Evolutionary conservation across 2,113 vertebrate species (phyloP), one percentile per base, ranked within the genome.

Genomic region (Tupaia chinensis): DNA sequence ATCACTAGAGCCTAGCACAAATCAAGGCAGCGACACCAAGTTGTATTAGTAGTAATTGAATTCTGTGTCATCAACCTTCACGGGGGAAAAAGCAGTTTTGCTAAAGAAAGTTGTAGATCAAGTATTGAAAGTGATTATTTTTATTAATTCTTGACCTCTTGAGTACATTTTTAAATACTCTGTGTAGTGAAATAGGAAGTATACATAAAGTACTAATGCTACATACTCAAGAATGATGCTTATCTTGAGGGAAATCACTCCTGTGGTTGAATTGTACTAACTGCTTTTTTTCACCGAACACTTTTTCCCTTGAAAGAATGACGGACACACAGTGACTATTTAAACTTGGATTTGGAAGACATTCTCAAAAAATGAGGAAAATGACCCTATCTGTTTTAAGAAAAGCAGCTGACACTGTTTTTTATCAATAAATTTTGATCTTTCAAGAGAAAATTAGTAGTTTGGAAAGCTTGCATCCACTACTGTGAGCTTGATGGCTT

Each of bases 361-460:
- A 23, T 34, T 81, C 83, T 84, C 32, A 90, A 85, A 95, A 95
- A 94, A 56, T 79, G 15, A 90, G 60, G 17, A 72, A 90, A 96
- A 12, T 86, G 23, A 91, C n/a, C n/a, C 54, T 85, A 11, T n/a
- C 79, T n/a, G 73, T 80, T 95, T 81, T 92, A 87, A 53, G 85
- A 90, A 95, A 82, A 89, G 7, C 25, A 87, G 25, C 27, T 53
- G 60, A 93, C 7, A 74, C 27, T 93, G 32, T 58, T 69, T 69
- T 56, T 85, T 81, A 6, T 93, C 68, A 92, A 87, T 85, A 94
- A 96, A 96, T 73, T 93, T 93, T 61, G 72, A 88, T 27, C 58
- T 96, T 95, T 96, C 14, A 96, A 76, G 77, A 82, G 74, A 86
- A 94, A 93, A 93, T 80, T 72, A 94, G 27, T 72, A 82, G 27